A percentile compares a stretch with the other conserved stretches of the same genome.
Evolutionary conservation across 1,140 invertebrate species (phyloP).

Genomic region (Philaenus spumarius): DNA sequence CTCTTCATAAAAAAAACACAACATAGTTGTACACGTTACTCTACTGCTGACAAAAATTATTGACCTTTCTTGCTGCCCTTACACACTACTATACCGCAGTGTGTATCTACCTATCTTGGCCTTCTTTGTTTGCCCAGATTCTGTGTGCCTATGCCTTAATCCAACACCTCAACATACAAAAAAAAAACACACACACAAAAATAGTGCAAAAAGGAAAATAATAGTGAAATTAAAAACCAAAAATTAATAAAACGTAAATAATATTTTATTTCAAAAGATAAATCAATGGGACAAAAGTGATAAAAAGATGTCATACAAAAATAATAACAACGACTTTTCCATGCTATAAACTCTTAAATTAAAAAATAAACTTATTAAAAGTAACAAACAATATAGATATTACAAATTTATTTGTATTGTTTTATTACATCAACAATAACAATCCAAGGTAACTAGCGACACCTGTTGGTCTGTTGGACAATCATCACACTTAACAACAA

Average conservation of each 20-base stretch:
- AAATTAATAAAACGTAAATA: constrained; percentile 20
- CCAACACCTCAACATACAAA: not conserved
- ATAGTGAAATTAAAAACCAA: constrained; percentile 12
- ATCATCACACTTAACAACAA: not conserved
- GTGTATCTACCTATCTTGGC: not conserved
- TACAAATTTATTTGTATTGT: constrained; percentile 20
- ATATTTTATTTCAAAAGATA: constrained; percentile 28
- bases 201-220: not conserved
- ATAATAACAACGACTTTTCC: constrained; percentile 25
- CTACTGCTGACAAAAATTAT: too few species aligned
- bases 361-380: constrained; percentile 27
- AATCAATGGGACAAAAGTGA: constrained; percentile 19
- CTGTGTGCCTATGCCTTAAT: not conserved
- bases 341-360: constrained; percentile 19
- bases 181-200: not conserved
- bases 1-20: too few species aligned
- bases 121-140: not conserved
- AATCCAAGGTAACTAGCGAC: constrained; percentile 14
- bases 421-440: constrained; percentile 14
- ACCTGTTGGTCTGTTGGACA: constrained; percentile 17
- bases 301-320: constrained; percentile 28
- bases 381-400: constrained; percentile 27
- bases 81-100: not conserved
- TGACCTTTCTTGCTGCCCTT: too few species aligned
- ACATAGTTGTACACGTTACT: too few species aligned